Evolutionary conservation across 2,797 vertebrate genomes (phyloP), one percentile per base, ranked within the genome.

Genomic region (Gobionotothen gibberifrons): DNA sequence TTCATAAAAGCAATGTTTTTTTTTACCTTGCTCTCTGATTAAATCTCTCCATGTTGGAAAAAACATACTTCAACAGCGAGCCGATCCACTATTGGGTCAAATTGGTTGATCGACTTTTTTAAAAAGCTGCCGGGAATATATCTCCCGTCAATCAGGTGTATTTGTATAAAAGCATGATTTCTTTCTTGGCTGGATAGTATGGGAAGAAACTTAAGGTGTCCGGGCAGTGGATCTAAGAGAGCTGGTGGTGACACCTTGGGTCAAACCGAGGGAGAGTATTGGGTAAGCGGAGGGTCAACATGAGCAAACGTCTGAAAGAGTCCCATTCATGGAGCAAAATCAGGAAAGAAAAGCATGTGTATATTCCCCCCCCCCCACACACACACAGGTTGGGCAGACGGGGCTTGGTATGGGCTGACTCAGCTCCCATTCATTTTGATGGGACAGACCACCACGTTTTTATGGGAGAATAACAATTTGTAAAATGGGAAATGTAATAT

Each of bases 271-370:
- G 72, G 74, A 87, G 85, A 79, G 76, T 58, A 60, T 54, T 76
- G 70, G 82, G 82, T 85, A 87, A 87, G 88, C 48, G 61, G 64
- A 68, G 68, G 84, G 84, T 91, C 82, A 88, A 62, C 54, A 58
- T 74, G 82, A 81, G 73, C 70, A 47, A 66, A 62, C 7, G 46
- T 26, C 68, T 94, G 85, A 94, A 93, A 91, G 94, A 83, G 84
- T 69, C 68, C 71, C 73, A 93, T 95, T 95, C 94, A 95, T 87
- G 10, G 51, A 58, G 74, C 49, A 70, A 86, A 87, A 87, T 71
- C 76, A 89, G 83, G 78, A 84, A 82, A 86, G 81, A 75, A 87
- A 88, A 90, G 72, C 81, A 79, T 36, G 70, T 72, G 60, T 76
- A 57, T 84, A 81, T 75, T 88, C 82, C 10, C 44, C 40, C 39